Percentiles rank a stretch among this genome's conserved stretches.
These are phyloP conservation scores for Andrena bucephala DNA, from an alignment of 2,888 invertebrate species.

Conservation along the genomic window DNA sequence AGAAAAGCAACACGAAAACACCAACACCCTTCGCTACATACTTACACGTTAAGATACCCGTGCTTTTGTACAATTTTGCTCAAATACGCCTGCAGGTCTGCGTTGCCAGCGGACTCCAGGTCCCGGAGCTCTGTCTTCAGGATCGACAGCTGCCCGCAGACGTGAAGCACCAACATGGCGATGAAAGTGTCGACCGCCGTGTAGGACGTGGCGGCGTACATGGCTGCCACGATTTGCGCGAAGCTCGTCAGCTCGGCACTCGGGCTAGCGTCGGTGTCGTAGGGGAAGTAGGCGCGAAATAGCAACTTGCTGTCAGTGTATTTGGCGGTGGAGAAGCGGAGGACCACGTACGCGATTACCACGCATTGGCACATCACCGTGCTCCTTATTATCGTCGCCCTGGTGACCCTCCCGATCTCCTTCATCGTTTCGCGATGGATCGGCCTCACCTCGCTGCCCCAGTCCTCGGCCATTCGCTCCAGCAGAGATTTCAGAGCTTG, in stretches of 20 bases:
- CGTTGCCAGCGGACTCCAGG: background rate
- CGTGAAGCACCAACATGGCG: conserved; percentile 56
- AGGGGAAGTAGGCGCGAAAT: conserved; percentile 50
- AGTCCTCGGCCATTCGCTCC: conserved; percentile 49
- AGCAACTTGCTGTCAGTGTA: conserved; percentile 23
- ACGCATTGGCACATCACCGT: conserved; percentile 13
- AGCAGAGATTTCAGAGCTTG: conserved; percentile 53
- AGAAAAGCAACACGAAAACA: no score
- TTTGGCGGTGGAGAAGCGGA: conserved; percentile 6
- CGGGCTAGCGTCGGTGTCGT: conserved; percentile 46
- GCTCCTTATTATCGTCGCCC: conserved; percentile 35
- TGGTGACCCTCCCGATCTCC: background rate
- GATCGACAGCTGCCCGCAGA: conserved; percentile 59
- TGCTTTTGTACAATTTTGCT: conserved; percentile 46
- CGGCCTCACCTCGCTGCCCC: conserved; percentile 7
- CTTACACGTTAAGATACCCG: conserved; percentile 57
- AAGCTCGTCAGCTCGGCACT: conserved; percentile 30
- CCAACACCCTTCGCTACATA: background rate
- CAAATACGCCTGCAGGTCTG: background rate
- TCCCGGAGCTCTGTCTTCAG: conserved; percentile 21
- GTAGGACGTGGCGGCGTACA: conserved; percentile 39
- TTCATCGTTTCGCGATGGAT: conserved; percentile 36
- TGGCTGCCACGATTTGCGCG: conserved; percentile 15
- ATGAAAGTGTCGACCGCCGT: conserved; percentile 63
- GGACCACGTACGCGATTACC: background rate